A percentile compares a stretch with the other conserved stretches of the same genome.
phyloP scores from a whole-genome alignment of 92 coral and sea anemone genomes.

The Epizoanthus illoricatus region DNA sequence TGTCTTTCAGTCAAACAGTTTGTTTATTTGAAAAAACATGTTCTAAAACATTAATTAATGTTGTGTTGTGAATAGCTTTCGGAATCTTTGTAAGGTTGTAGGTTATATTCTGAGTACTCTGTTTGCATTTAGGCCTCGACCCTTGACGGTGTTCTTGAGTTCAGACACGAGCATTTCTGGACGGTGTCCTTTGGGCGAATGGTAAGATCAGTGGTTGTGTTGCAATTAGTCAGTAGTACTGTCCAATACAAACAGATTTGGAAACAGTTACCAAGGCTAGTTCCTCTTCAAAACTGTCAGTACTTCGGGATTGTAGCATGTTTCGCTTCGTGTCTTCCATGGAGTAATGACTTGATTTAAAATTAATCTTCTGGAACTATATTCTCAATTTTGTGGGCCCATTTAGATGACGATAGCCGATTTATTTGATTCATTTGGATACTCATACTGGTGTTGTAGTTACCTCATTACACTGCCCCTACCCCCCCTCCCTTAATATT shows the following conservation, averaged over 20 bases:
- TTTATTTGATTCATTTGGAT: too few species aligned
- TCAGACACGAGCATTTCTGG: constrained; percentile 97
- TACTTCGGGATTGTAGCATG: not conserved
- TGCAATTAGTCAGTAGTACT: not conserved
- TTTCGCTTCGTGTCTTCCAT: not conserved
- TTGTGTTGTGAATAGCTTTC: not conserved
- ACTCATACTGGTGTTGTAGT: too few species aligned
- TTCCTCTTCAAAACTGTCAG: not conserved
- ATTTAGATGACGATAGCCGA: too few species aligned
- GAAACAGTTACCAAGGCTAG: not conserved
- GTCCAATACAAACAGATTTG: not conserved
- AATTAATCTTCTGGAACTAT: too few species aligned
- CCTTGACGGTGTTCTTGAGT: constrained; percentile 97
- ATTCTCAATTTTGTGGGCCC: too few species aligned
- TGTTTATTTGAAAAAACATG: too few species aligned
- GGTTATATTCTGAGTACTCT: too few species aligned
- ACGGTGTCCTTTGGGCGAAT: constrained; percentile 93
- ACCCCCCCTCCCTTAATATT: not conserved
- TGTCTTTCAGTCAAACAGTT: too few species aligned
- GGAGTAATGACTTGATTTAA: too few species aligned
- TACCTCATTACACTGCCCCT: too few species aligned
- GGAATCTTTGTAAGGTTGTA: not conserved
- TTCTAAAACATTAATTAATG: not conserved
- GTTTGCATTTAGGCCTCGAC: constrained; percentile 80
- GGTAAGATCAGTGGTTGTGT: constrained; percentile 56